A percentile compares a stretch with the other conserved stretches of the same genome.
Evolutionary conservation across 2,113 vertebrate species (phyloP).

Genomic region (Scatophagus argus): DNA sequence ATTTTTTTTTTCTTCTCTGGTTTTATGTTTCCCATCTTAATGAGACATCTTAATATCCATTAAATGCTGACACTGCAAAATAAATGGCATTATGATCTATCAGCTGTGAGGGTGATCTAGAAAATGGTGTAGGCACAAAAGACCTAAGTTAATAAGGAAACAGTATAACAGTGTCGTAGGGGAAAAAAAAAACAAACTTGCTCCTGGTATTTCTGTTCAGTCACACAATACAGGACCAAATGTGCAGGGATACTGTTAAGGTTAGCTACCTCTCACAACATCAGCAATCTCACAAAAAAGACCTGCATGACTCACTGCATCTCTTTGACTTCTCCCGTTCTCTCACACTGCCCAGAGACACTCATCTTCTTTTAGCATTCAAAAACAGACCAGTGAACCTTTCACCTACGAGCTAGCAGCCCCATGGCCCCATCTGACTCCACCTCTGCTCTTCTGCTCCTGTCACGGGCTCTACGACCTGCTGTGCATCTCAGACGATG

Average conservation of each 20-base stretch:
- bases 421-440: slow-evolving; percentile 17
- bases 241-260: not conserved
- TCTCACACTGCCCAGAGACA: not conserved
- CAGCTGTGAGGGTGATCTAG: not conserved
- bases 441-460: slow-evolving; percentile 16
- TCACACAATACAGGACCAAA: not conserved
- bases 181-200: not conserved
- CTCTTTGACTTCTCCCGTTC: slow-evolving; percentile 2
- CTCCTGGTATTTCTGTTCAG: not conserved
- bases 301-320: not conserved
- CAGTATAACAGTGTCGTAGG: not conserved
- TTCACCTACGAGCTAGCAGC: slow-evolving; percentile 39
- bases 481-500: slow-evolving; percentile 24
- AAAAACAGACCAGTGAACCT: slow-evolving; percentile 41
- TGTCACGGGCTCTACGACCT: slow-evolving; percentile 31
- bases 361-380: slow-evolving; percentile 33
- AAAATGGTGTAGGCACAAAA: not conserved
- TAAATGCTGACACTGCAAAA: not conserved
- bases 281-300: not conserved
- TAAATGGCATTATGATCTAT: not conserved
- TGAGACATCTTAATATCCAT: not conserved
- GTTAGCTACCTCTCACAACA: not conserved
- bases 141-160: not conserved
- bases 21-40: not conserved
- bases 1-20: no score